Conservation (phyloP, 64 coral and sea anemone genomes). For the Stylophora pistillata region DNA sequence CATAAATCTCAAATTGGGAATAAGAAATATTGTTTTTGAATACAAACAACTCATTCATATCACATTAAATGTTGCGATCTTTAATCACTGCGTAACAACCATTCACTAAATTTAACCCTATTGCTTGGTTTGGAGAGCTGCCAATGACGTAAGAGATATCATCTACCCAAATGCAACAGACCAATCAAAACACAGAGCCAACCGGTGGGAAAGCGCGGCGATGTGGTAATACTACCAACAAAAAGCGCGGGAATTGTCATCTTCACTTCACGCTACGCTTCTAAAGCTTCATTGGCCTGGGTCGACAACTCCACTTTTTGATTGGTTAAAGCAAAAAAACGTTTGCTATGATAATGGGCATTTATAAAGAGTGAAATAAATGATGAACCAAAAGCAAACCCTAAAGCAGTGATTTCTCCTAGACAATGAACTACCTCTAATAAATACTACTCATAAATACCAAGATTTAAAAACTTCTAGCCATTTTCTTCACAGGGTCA, state of each 20-base stretch:
- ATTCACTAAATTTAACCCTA: neutral
- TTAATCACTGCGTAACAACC: neutral
- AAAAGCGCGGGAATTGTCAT: too few species aligned
- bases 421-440: neutral
- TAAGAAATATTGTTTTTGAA: too few species aligned
- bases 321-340: neutral
- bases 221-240: neutral
- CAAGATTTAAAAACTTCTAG: neutral
- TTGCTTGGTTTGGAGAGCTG: neutral
- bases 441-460: slow-evolving; percentile 50
- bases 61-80: neutral
- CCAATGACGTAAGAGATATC: neutral
- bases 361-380: neutral
- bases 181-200: neutral
- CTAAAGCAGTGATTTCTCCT: neutral
- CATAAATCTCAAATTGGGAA: neutral
- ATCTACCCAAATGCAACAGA: neutral
- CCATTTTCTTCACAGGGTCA: neutral
- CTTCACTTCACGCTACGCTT: neutral
- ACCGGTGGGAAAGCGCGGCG: neutral
- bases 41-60: neutral
- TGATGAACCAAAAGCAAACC: neutral
- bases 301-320: neutral
- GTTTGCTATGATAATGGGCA: neutral
- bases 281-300: neutral